These are phyloP conservation scores for Gymnopithys bicolor DNA, from an alignment of 2,797 vertebrate genomes.

Conservation along the genomic window DNA sequence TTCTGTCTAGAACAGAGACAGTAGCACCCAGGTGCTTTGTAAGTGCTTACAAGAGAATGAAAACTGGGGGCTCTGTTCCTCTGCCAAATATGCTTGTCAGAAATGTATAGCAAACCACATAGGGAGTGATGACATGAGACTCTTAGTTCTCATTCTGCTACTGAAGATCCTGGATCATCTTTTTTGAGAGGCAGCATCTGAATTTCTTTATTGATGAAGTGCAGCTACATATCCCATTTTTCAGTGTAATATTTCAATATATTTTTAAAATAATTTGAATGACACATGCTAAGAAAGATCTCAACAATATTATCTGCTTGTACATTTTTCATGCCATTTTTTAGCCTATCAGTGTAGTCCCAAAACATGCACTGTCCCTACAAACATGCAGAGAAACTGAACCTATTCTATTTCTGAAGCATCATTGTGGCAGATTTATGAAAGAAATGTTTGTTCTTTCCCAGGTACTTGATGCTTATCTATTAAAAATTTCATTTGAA, in stretches of 20 bases:
- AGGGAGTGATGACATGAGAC: not conserved
- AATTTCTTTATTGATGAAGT: not conserved
- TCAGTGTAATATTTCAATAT: not conserved
- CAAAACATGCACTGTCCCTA: not conserved
- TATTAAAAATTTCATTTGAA: not conserved
- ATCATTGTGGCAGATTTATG: not conserved
- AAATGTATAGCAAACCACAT: not conserved
- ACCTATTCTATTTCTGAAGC: not conserved
- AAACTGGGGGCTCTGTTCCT: not conserved
- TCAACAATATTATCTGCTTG: not conserved
- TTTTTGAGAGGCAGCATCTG: not conserved
- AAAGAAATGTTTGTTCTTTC: not conserved
- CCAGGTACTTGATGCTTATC: not conserved
- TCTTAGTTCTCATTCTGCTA: not conserved
- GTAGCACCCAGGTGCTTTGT: not conserved
- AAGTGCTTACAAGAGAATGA: not conserved
- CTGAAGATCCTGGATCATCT: not conserved
- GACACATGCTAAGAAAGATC: not conserved
- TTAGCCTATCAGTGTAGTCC: not conserved
- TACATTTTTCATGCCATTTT: not conserved
- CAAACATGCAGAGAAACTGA: not conserved
- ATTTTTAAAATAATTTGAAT: not conserved
- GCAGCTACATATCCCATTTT: not conserved
- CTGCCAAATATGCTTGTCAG: not conserved
- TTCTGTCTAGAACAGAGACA: not conserved